Base-by-base conservation (phyloP, 2,888 invertebrate species). In the Nemotelus nigrinus region DNA sequence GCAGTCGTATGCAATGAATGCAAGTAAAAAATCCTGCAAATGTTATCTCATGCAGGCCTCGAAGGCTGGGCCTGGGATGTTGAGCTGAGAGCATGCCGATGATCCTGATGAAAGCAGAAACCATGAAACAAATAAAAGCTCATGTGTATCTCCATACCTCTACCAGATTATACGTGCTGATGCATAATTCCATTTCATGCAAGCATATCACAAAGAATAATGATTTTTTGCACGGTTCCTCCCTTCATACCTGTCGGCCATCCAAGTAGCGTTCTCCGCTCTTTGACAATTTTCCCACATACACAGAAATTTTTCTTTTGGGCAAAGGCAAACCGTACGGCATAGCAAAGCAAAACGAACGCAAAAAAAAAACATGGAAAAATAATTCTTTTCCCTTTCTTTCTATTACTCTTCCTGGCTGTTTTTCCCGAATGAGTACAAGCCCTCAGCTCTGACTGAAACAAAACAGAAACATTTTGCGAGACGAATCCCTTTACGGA, bases 101-200 rank as follows among this genome's bases (percentile, higher is more conserved):
- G 74, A 74, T 74, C 63, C 74, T 74, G 60, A 60, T 74, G 60
- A 74, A 63, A 63, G 63, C 50, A 63, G 50, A 74, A 63, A 74
- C 74, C 74, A 74, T 60, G 74, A 60, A 74, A 60, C 63, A 74
- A 74, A 76, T 72, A 78, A 76, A 71, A 71, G 71, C 76, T 57
- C 76, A 71, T 67, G 65, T 71, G 60, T 50, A 60, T 47, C 50
- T 75, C 25, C 25, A 67, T 74, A 76, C 71, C 74, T 75, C 48
- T 50, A 74, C 74, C 4, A 50, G 74, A 60, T 74, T 74, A 60
- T 79, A 77, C 79, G 79, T 79, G 77, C 58, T 77, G 63, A 68
- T 79, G 77, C 79, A 77, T 79, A 79, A 79, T 79, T 77, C 58
- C 77, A 77, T 77, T 55, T 68, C 57, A 64, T 77, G 75, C 55